Evolutionary conservation across 2,888 invertebrate species (phyloP), one percentile per base, ranked within the genome.

Genomic region (Hanleya hanleyi): DNA sequence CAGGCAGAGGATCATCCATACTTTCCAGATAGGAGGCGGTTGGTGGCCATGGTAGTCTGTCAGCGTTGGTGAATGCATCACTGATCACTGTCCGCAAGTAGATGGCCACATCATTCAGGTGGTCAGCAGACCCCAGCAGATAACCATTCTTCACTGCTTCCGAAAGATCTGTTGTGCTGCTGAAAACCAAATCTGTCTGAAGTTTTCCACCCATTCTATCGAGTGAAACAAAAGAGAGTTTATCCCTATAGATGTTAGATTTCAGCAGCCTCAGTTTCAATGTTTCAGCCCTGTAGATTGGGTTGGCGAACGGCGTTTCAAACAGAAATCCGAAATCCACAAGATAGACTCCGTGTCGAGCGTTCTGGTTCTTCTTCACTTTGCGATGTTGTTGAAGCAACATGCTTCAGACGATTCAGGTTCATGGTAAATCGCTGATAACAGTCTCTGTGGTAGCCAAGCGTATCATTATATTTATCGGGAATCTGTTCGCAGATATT

Each of bases 301-400:
- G 71, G 41, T 74, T 74, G 12, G 66, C 18, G 37, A 49, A 66
- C n/a, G 18, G 9, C 29, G 74, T 71, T 9, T 57, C 22, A 4
- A 37, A 1, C 15, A 74, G 38, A 32, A 15, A 5, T 1, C 29
- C 18, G 18, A 67, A 41, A 61, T 71, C n/a, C 47, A 67, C 4
- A n/a, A 26, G 32, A 47, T 15, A n/a, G 47, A 41, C 47, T 15
- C 47, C 47, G 47, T n/a, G n/a, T 41, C 12, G 12, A 12, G 12
- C 47, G 47, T n/a, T 41, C n/a, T n/a, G n/a, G n/a, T 41, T 15
- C 47, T 12, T 12, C 12, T 41, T 15, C 12, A n/a, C n/a, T 15
- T 41, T 41, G 12, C 12, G 47, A 15, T 15, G 47, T 12, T 41
- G 47, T 41, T 15, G 47, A 15, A 41, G 47, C n/a, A n/a, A n/a